Conservation (phyloP, 2,113 vertebrate genomes). For the Hypomesus transpacificus region DNA sequence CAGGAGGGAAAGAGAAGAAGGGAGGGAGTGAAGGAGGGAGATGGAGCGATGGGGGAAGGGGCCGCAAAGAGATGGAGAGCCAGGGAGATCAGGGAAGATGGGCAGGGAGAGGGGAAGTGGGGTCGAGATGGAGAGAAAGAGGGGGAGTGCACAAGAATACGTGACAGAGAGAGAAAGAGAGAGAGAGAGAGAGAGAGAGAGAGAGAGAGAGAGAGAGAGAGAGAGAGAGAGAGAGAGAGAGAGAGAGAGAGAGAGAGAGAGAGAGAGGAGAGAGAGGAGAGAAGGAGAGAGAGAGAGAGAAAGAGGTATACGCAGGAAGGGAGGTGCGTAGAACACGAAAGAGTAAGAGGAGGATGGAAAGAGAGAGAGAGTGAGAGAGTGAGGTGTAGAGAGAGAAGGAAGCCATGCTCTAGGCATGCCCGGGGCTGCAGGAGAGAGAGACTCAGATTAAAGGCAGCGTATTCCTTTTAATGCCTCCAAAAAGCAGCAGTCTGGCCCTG, state of each 20-base stretch:
- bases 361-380: neutral
- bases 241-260: slow-evolving; percentile 59
- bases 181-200: slow-evolving; percentile 72
- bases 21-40: slow-evolving; percentile 66
- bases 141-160: neutral
- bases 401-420: slow-evolving; percentile 85
- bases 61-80: neutral
- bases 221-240: slow-evolving; percentile 27
- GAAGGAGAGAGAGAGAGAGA: slow-evolving; percentile 63
- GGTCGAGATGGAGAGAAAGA: slow-evolving; percentile 63
- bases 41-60: slow-evolving; percentile 69
- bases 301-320: slow-evolving; percentile 69
- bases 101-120: slow-evolving; percentile 35
- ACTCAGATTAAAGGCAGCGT: slow-evolving; percentile 86
- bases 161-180: slow-evolving; percentile 43
- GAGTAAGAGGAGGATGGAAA: neutral
- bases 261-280: slow-evolving; percentile 58
- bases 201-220: slow-evolving; percentile 60
- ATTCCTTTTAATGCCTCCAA: slow-evolving; percentile 90
- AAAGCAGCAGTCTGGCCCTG: slow-evolving; percentile 43
- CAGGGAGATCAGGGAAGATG: neutral
- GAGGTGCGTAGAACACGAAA: neutral
- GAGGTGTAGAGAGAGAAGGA: slow-evolving; percentile 51
- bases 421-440: slow-evolving; percentile 81
- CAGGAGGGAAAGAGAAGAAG: slow-evolving; percentile 65